Base-by-base conservation (phyloP, 1,140 invertebrate species). In the Antheraea pernyi region DNA sequence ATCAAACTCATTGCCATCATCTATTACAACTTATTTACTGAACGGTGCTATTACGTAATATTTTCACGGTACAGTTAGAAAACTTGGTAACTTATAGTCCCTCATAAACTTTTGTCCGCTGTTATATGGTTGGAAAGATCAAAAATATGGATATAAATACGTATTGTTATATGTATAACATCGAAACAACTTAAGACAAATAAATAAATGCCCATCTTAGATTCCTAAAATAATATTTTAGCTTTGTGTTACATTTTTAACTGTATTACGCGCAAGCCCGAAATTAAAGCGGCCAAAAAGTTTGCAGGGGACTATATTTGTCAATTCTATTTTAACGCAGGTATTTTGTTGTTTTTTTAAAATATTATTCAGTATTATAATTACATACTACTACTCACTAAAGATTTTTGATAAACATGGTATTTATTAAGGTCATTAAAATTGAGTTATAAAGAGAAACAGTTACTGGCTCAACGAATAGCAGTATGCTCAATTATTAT, bases 401-500 rank as follows among this genome's bases (percentile, higher is more conserved):
- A 42, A 11, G 39, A 42, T 42, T 42, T 8, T 42, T 42, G 39
- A 11, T 9, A 42, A 42, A 8, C 13, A 53, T 53, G 46, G 46
- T 2, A 53, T 53, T 53, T 39, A 46, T 63, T 68, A 19, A 46
- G 18, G 39, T 42, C 39, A 42, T 9, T 42, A 42, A 4, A 42
- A 42, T 42, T 42, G 39, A 42, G 39, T 42, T 42, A 8, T 0
- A 42, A 11, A 42, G 11, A 53, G 53, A 22, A 10, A 53, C 60
- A 19, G 42, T 39, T 61, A 74, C 71, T 77, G 68, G 75, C 63
- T 69, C 69, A 69, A 74, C 65, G 46, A 63, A 6, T 53, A 75
- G 73, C 70, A 61, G 66, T 76, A 64, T 79, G 79, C 79, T 81
- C 79, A 81, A 81, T 77, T 79, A 75, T 69, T 67, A 62, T 70